Base-by-base conservation (phyloP, 2,113 vertebrate genomes). In the Tringa solitaria region DNA sequence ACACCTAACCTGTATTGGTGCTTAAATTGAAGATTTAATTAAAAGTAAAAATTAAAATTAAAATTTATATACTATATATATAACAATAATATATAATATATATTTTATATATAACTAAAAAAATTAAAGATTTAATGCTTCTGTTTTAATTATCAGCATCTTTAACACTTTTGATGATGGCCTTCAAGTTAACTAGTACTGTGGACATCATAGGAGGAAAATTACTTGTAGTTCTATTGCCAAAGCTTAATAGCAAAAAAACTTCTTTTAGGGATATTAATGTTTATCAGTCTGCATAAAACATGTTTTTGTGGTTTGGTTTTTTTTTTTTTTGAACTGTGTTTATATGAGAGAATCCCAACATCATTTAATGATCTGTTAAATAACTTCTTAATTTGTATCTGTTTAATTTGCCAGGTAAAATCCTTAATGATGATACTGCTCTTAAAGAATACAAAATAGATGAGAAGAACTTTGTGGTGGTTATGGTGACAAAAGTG, bases 401-500 rank as follows among this genome's bases (percentile, higher is more conserved):
- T 90, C 43, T 87, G n/a, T 64, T 98, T 69, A 70, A 90, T 84
- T 83, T 96, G 39, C 39, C 96, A 99, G 99, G 99, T 93, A 99
- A 99, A 99, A 99, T 99, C 87, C 99, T 99, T 92, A 99, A 97
- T 87, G 99, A 99, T 99, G 99, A 99, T 90, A 98, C 98, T 22
- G 98, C 98, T 59, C 98, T 99, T 91, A 99, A 99, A 97, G 99
- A 99, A 94, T 99, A 99, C 96, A 99, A 99, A 97, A 99, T 99
- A 79, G 99, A 99, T 87, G 99, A 99, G 97, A 99, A 99, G 98
- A 99, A 99, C 98, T 99, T 99, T 92, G 99, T 99, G 97, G 99
- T 99, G 91, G 98, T 99, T 96, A 99, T 99, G 99, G 99, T 99
- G 97, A 99, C 99, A 97, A 99, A 99, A 98, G 99, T 99, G 94